phyloP scores from a whole-genome alignment of 2,113 vertebrate species.

The Geococcyx californianus region DNA sequence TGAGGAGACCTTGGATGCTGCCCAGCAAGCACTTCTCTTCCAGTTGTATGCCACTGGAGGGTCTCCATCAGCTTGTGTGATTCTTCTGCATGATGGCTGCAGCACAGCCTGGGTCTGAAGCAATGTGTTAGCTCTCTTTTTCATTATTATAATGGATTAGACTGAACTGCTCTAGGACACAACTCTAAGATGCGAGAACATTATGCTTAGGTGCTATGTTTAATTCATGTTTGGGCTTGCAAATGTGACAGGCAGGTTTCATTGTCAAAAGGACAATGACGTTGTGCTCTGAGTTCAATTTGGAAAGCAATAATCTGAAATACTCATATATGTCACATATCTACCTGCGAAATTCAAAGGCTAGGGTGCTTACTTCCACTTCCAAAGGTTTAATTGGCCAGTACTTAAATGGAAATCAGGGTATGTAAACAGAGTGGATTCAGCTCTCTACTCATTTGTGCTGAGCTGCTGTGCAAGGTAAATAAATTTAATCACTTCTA shows the following conservation, averaged over 20 bases:
- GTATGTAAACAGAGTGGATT: conserved; percentile 28
- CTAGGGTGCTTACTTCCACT: not conserved
- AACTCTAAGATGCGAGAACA: not conserved
- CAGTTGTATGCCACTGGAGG: not conserved
- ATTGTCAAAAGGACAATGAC: not conserved
- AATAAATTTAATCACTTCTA: conserved; percentile 50
- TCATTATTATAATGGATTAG: not conserved
- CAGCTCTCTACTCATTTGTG: not conserved
- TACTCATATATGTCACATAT: not conserved
- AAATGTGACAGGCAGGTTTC: conserved; percentile 31
- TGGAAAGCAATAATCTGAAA: not conserved
- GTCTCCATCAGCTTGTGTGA: not conserved
- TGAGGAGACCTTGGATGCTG: not conserved
- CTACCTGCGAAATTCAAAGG: conserved; percentile 6
- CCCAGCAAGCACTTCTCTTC: not conserved
- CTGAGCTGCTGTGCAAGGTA: conserved; percentile 2
- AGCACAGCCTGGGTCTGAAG: not conserved
- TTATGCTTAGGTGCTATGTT: conserved; percentile 21
- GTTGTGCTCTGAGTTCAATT: not conserved
- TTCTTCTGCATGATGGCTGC: not conserved
- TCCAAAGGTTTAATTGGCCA: conserved; percentile 27
- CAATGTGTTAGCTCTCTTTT: not conserved
- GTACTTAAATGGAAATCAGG: conserved; percentile 36
- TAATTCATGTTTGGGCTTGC: conserved; percentile 18
- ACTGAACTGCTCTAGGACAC: not conserved